phyloP scores from a whole-genome alignment of 2,113 vertebrate species.

The Cryptoleucopteryx plumbea region DNA sequence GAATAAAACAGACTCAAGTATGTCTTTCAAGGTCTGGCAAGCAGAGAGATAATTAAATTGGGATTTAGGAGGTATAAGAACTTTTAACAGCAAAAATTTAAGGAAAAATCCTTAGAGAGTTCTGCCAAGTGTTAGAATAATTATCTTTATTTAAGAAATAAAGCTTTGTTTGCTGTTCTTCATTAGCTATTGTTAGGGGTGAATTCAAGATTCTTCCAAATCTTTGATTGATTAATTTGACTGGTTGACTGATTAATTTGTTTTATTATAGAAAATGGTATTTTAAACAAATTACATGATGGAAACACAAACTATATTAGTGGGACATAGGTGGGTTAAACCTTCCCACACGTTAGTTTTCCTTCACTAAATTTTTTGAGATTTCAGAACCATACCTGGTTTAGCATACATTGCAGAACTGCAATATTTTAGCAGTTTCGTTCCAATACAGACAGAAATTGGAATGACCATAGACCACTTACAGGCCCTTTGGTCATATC shows the following conservation, averaged over 20 bases:
- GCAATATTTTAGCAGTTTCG: neutral
- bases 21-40: neutral
- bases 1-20: neutral
- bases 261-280: neutral
- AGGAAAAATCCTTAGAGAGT: neutral
- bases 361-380: neutral
- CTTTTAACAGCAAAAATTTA: neutral
- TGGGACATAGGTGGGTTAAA: neutral
- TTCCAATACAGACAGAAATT: neutral
- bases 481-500: neutral
- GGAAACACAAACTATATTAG: neutral
- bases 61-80: neutral
- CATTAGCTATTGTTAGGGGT: neutral
- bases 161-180: neutral
- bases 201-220: neutral
- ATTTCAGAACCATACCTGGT: neutral
- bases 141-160: neutral
- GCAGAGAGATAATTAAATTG: neutral
- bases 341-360: neutral
- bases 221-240: neutral
- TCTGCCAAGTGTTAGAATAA: neutral
- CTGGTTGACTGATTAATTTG: neutral
- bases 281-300: neutral
- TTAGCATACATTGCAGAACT: neutral
- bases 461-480: neutral